Evolutionary conservation across 2,797 vertebrate genomes (phyloP).

Genomic region (Tapirus indicus): DNA sequence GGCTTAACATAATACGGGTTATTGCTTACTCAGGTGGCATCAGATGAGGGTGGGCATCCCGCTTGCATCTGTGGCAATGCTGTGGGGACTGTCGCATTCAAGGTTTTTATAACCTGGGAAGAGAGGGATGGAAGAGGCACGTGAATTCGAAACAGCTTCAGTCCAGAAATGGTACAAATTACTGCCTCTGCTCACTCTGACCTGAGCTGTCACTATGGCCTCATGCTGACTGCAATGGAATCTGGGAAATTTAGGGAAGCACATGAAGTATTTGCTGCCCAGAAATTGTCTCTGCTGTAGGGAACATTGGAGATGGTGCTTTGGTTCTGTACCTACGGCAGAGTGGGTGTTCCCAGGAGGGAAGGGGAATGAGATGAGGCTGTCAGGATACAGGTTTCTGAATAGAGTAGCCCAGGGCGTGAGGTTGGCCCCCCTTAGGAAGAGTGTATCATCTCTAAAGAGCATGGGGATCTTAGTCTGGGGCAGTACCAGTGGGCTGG

Average conservation of each 20-base stretch:
- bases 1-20: background rate
- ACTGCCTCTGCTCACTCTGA: background rate
- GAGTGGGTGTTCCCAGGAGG: background rate
- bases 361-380: background rate
- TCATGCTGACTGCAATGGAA: background rate
- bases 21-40: background rate
- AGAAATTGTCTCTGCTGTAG: background rate
- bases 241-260: background rate
- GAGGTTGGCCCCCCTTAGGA: background rate
- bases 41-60: background rate
- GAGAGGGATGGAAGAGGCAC: background rate
- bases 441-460: background rate
- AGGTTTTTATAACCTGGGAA: background rate
- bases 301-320: background rate
- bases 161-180: background rate
- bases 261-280: background rate
- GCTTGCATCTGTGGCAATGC: background rate
- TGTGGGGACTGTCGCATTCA: background rate
- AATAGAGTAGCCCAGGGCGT: background rate
- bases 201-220: background rate
- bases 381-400: background rate
- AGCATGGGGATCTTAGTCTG: no score
- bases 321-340: background rate
- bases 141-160: background rate
- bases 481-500: background rate